Evolutionary conservation across 2,797 vertebrate species (phyloP), one percentile per base, ranked within the genome.

Genomic region (Chanos chanos): DNA sequence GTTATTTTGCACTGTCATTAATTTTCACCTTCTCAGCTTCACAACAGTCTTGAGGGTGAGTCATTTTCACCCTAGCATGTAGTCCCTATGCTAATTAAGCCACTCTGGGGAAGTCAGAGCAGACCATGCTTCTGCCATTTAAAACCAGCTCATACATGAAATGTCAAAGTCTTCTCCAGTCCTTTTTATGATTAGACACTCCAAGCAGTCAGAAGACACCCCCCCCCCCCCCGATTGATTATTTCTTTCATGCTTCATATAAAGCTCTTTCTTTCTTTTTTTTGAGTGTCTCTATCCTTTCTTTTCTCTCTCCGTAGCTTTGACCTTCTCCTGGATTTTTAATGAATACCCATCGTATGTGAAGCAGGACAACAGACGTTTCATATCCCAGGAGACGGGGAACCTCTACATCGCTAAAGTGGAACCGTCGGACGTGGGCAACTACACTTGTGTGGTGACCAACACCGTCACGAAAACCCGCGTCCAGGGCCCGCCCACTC

Each of bases 391-490:
- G 76, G 92, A 96, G 71, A 99, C 95, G 0, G 96, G 97, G 0
- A 97, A 99, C 49, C 79, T 99, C 3, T 99, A 99, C 81, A 96
- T 99, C 0, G 96, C 97, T 8, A 99, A 95, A 78, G 96, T 99
- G 78, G 95, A 99, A 71, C 83, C 85, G 2, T 97, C 95, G 0
- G 97, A 99, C 10, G 96, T 87, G 31, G 97, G 97, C n/a, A 98
- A 98, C 83, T 99, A 99, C 81, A 99, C 94, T 0, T 99, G 97
- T 0, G 94, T 98, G 70, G 94, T 99, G 61, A 96, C 93, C 1
- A 97, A 95, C 78, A 91, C 86, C 0, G 90, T 97, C 60, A 99
- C 96, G 1, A 96, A 91, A 83, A 90, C 83, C 64, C 79, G 83
- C 8, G 94, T 95, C 9, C 88, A 94, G 71, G 95, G 97, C 1